A percentile compares a stretch with the other conserved stretches of the same genome.
Evolutionary conservation across 2,797 vertebrate species (phyloP).

Genomic region (Rhinatrema bivittatum): DNA sequence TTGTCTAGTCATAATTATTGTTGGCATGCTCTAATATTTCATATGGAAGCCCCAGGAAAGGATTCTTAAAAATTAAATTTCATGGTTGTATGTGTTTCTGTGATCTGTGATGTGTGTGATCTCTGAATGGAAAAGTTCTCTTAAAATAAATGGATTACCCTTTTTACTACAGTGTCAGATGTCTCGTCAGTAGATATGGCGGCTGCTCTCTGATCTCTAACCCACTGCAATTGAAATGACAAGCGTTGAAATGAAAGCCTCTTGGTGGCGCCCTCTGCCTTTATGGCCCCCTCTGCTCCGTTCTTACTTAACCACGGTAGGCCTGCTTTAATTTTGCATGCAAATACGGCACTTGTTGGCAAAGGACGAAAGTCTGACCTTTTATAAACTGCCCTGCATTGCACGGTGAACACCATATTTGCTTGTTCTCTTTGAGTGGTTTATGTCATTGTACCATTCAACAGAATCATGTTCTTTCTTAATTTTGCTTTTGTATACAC

Average conservation of each 20-base stretch:
- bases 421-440: conserved; percentile 19
- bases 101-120: conserved; percentile 72
- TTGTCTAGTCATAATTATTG: conserved; percentile 52
- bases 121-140: conserved; percentile 67
- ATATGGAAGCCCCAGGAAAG: conserved; percentile 56
- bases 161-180: conserved; percentile 58
- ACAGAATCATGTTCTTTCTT: conserved; percentile 18
- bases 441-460: conserved; percentile 8
- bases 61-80: conserved; percentile 69
- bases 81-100: conserved; percentile 71
- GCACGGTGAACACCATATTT: conserved; percentile 1
- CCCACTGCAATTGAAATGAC: conserved; percentile 58
- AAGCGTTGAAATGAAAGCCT: conserved; percentile 54
- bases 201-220: conserved; percentile 62
- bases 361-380: conserved; percentile 29
- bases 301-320: neutral
- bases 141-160: conserved; percentile 74
- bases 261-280: conserved; percentile 53
- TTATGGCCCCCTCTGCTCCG: conserved; percentile 6
- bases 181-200: conserved; percentile 49
- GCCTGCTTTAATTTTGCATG: neutral
- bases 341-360: conserved; percentile 8
- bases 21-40: too few relatives aligned
- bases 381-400: conserved; percentile 7
- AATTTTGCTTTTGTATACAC: conserved; percentile 5